Evolutionary conservation across 2,797 vertebrate genomes (phyloP).

Genomic region (Furcifer pardalis): DNA sequence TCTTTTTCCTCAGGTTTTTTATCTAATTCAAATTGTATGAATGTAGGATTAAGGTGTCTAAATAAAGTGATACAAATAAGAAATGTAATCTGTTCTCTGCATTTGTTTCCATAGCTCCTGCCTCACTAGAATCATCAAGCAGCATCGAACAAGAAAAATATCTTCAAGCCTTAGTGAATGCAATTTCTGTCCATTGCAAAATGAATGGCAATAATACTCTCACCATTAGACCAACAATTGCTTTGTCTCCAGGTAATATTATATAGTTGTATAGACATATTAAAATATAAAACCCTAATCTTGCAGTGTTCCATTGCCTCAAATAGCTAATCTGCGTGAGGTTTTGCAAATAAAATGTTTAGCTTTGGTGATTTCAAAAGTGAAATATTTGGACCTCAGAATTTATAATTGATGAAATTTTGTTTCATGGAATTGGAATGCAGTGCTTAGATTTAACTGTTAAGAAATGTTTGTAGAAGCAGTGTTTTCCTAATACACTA

Average conservation of each 20-base stretch:
- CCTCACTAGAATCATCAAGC: slow-evolving; percentile 92
- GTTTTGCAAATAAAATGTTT: slow-evolving; percentile 17
- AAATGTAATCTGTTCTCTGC: slow-evolving; percentile 18
- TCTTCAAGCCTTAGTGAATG: slow-evolving; percentile 91
- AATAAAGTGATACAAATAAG: background rate
- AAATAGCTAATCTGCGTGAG: background rate
- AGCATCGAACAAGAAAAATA: slow-evolving; percentile 99
- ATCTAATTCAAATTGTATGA: background rate
- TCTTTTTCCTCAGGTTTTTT: no score
- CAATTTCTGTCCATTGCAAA: slow-evolving; percentile 91
- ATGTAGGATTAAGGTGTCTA: background rate
- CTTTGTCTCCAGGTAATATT: slow-evolving; percentile 91
- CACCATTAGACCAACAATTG: slow-evolving; percentile 87
- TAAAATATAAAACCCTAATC: slow-evolving; percentile 26
- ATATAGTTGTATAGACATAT: slow-evolving; percentile 11
- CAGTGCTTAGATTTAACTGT: background rate
- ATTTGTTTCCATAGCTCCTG: slow-evolving; percentile 78
- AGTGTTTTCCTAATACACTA: background rate
- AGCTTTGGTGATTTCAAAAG: slow-evolving; percentile 5
- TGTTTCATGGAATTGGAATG: background rate
- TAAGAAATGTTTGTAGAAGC: background rate
- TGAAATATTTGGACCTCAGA: slow-evolving; percentile 9
- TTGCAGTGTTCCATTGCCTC: slow-evolving; percentile 1
- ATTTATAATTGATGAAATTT: background rate
- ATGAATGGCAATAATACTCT: slow-evolving; percentile 87